These are phyloP conservation scores for Aegotheles bennettii DNA, from an alignment of 2,113 vertebrate genomes.

Conservation along the genomic window DNA sequence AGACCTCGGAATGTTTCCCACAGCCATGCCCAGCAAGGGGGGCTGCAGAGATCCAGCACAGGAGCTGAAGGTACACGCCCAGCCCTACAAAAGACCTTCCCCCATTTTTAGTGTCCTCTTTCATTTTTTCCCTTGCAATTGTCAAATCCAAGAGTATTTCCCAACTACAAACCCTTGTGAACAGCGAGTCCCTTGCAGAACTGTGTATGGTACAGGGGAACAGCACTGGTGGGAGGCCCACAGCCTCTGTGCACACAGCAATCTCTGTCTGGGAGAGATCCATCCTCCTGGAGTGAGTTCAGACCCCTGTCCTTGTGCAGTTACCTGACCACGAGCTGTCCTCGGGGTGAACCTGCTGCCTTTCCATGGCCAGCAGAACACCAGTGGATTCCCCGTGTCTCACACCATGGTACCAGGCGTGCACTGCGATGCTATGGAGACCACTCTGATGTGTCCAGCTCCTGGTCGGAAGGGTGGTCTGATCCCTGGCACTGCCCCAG, in stretches of 20 bases:
- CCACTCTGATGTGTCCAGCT: neutral
- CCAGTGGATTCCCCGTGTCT: rapidly evolving
- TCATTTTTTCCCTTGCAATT: neutral
- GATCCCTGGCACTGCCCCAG: neutral
- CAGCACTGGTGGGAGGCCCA: neutral
- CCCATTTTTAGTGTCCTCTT: neutral
- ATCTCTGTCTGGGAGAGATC: neutral
- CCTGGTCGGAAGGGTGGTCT: neutral
- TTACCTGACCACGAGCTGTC: neutral
- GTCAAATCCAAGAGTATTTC: neutral
- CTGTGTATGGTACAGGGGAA: neutral
- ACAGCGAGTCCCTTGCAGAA: neutral
- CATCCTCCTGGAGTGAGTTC: neutral
- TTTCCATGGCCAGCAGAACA: neutral
- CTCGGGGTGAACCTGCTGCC: neutral
- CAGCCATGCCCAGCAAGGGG: neutral
- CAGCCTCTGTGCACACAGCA: neutral
- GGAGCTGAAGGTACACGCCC: neutral
- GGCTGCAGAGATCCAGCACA: neutral
- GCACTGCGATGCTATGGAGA: rapidly evolving
- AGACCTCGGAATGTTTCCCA: neutral
- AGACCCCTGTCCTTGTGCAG: neutral
- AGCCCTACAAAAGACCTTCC: neutral
- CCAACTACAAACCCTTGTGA: neutral
- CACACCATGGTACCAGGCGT: neutral